phyloP scores from a whole-genome alignment of 2,113 vertebrate species.

The Nannospalax galili region DNA sequence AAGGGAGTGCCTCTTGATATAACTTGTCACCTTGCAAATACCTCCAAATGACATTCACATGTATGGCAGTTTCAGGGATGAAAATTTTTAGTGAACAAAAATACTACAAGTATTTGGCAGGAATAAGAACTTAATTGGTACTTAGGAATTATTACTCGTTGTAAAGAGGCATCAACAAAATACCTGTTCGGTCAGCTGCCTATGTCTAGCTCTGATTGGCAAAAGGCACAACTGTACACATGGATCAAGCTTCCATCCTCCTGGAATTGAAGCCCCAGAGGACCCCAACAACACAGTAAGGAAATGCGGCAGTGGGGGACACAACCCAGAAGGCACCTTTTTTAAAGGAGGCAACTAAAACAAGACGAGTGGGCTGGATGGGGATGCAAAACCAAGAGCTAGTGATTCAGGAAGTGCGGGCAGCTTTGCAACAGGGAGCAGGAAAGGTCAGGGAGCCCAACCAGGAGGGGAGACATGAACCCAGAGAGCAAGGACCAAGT shows the following conservation, averaged over 20 bases:
- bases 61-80: conserved; percentile 13
- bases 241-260: background rate
- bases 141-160: conserved; percentile 44
- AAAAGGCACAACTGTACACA: conserved; percentile 14
- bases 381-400: background rate
- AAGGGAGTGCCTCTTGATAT: background rate
- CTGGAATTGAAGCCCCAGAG: conserved; percentile 32
- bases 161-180: background rate
- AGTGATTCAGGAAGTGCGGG: conserved; percentile 46
- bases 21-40: conserved; percentile 22
- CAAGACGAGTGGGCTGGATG: conserved; percentile 34
- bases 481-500: background rate
- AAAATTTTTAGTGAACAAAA: conserved; percentile 32
- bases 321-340: conserved; percentile 43
- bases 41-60: conserved; percentile 49
- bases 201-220: background rate
- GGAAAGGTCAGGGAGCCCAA: background rate
- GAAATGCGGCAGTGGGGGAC: conserved; percentile 23
- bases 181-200: conserved; percentile 46
- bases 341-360: conserved; percentile 25
- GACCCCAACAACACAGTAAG: background rate
- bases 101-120: conserved; percentile 45
- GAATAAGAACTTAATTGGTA: conserved; percentile 40
- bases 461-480: background rate
- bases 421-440: background rate